Percentiles rank a stretch among this genome's conserved stretches.
phyloP scores from a whole-genome alignment of 2,888 invertebrate species.

The Eutolmus rufibarbis region DNA sequence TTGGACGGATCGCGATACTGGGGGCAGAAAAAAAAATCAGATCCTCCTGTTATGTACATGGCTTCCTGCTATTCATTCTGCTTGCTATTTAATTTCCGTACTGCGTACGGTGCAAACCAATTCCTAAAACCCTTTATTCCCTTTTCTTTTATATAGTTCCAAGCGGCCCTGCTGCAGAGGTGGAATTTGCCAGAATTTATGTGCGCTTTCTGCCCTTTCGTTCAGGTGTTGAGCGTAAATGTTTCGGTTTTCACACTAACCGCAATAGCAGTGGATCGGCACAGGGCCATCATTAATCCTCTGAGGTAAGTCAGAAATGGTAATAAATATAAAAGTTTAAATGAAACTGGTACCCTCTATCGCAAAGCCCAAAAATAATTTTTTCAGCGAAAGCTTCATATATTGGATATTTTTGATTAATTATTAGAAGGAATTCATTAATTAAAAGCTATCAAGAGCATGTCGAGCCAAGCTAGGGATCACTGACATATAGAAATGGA shows the following conservation, averaged over 20 bases:
- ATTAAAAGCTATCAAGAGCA: background rate
- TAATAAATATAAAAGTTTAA: background rate
- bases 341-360: background rate
- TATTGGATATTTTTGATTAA: background rate
- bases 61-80: background rate
- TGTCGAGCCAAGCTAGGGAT: no score
- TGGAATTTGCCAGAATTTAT: constrained; percentile 87
- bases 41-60: background rate
- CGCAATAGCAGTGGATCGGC: constrained; percentile 85
- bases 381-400: background rate
- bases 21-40: background rate
- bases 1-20: background rate
- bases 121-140: constrained; percentile 10
- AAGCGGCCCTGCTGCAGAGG: constrained; percentile 84
- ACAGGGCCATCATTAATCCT: constrained; percentile 78
- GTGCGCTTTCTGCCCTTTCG: constrained; percentile 89
- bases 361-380: background rate
- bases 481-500: no score
- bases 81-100: constrained; percentile 35
- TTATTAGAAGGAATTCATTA: background rate
- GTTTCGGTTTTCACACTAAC: constrained; percentile 90
- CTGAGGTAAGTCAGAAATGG: constrained; percentile 67
- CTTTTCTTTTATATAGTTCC: constrained; percentile 69
- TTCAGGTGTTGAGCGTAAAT: constrained; percentile 84
- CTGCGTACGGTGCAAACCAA: background rate